Base-by-base conservation (phyloP, 2,888 invertebrate genomes). In the Noctua janthina region DNA sequence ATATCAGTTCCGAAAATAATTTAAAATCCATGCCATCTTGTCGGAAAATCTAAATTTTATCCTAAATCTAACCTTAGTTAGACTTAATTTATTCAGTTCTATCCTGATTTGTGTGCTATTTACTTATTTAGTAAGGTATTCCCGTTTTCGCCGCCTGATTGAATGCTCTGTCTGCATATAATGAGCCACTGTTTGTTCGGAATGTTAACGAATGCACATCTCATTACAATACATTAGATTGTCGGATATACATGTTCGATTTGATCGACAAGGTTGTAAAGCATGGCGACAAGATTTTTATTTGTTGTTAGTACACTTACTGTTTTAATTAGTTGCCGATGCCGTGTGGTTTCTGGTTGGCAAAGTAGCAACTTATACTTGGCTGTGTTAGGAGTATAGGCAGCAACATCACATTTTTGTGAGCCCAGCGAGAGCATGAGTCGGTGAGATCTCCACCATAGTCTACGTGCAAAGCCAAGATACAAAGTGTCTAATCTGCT, bases 201-300 rank as follows among this genome's bases (percentile, higher is more conserved):
- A 78, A 89, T 88, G 73, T 76, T 83, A 76, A 89, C 66, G 29
- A 69, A 82, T 87, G 82, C 76, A 81, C 87, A 90, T 87, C 74
- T 82, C 67, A 84, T 90, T 85, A 79, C 35, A 80, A 84, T 91
- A 71, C 43, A 84, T 85, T 86, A 83, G 71, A 85, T 69, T 82
- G 69, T 66, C 64, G 62, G 84, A 74, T 83, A 66, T 29, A 15
- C 49, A n/a, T 67, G 49, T 64, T 64, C 73, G 66, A 39, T 74
- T n/a, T 73, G 74, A 78, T 68, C 54, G 85, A 85, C 90, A 89
- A 89, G 90, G 89, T 23, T 78, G 69, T 83, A 23, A 64, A 20
- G 20, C 64, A 39, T 35, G 51, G 13, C 13, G 35, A 56, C 43
- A n/a, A 51, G 6, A 51, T 54, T 66, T 62, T 29, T 17, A 46